A percentile compares a stretch with the other conserved stretches of the same genome.
These are phyloP conservation scores for Drosophila anomelani DNA, from an alignment of 2,888 invertebrate species.

Conservation along the genomic window DNA sequence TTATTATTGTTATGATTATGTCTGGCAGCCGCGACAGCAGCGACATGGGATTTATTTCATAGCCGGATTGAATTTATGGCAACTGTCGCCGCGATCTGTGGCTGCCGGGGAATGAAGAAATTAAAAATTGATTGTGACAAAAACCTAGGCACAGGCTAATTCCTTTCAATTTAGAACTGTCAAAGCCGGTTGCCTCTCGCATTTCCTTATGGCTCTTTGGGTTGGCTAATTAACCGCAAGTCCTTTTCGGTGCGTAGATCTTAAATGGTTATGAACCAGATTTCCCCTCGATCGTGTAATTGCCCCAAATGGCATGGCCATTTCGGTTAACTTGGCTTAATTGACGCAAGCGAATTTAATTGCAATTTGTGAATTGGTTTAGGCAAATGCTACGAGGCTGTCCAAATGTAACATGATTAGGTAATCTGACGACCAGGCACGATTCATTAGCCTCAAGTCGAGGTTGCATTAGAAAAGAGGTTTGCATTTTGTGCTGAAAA, in stretches of 20 bases:
- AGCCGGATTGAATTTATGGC: constrained; percentile 80
- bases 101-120: constrained; percentile 71
- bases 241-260: constrained; percentile 25
- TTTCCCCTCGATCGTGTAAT: constrained; percentile 47
- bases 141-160: constrained; percentile 75
- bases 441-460: constrained; percentile 12
- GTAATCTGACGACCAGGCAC: constrained; percentile 33
- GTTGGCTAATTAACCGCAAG: constrained; percentile 40
- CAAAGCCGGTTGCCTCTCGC: constrained; percentile 10
- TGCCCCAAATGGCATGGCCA: constrained; percentile 41
- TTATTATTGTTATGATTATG: constrained; percentile 80
- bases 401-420: constrained; percentile 36
- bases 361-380: constrained; percentile 40
- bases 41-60: constrained; percentile 81
- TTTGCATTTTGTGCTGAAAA: neutral
- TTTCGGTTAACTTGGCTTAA: constrained; percentile 34
- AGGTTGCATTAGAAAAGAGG: neutral
- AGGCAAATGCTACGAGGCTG: constrained; percentile 36
- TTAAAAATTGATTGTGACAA: constrained; percentile 82
- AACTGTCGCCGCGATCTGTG: constrained; percentile 50
- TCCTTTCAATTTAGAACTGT: constrained; percentile 58
- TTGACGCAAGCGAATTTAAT: constrained; percentile 34
- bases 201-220: constrained; percentile 32
- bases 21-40: constrained; percentile 74
- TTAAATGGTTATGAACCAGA: constrained; percentile 50